Conservation (phyloP, 2,113 vertebrate genomes). For the Leptocoma aspasia region DNA sequence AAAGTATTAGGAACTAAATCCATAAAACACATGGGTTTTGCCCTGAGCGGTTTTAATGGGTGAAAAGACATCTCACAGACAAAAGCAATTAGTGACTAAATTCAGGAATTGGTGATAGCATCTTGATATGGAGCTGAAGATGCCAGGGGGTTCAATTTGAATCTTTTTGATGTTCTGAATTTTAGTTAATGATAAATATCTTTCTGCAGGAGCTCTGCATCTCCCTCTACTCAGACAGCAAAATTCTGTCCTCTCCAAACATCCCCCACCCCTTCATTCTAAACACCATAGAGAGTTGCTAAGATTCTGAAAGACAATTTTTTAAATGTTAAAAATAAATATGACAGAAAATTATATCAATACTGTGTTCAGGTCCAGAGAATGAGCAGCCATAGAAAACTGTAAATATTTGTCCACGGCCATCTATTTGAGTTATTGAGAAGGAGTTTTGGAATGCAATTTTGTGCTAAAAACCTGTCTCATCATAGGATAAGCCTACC, state of each 20-base stretch:
- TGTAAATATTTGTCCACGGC: neutral
- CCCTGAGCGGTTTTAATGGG: neutral
- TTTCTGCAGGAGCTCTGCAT: neutral
- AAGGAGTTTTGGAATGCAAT: neutral
- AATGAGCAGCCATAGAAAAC: neutral
- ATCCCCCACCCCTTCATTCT: neutral
- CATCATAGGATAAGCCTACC: neutral
- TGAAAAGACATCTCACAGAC: conserved; percentile 41
- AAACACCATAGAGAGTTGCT: neutral
- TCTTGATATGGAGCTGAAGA: neutral
- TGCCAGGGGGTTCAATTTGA: neutral
- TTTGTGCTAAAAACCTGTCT: neutral
- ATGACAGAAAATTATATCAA: neutral
- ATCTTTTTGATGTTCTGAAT: conserved; percentile 40
- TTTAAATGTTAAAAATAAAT: neutral
- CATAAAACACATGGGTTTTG: neutral
- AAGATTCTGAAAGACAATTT: neutral
- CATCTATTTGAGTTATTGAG: neutral
- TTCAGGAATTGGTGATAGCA: neutral
- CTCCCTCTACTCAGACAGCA: neutral
- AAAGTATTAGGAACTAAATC: conserved; percentile 39
- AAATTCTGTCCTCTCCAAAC: neutral
- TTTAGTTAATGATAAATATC: conserved; percentile 35
- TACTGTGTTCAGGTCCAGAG: neutral
- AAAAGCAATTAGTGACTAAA: conserved; percentile 49